phyloP scores from a whole-genome alignment of 2,888 invertebrate species.

The Tanypteryx hageni region DNA sequence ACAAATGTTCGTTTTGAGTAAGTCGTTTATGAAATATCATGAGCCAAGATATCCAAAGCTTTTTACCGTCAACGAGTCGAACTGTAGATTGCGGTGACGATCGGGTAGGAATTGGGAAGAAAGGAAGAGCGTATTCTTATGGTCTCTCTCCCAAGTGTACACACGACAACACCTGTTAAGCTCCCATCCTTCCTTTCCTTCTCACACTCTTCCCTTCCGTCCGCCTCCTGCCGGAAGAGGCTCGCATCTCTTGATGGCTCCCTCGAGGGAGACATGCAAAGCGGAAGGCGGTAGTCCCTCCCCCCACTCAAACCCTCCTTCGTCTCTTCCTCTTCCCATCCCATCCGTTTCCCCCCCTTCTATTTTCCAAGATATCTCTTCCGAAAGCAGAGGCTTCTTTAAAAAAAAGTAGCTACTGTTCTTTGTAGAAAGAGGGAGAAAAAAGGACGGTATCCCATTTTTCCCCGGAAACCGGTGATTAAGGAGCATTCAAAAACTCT shows the following conservation, averaged over 20 bases:
- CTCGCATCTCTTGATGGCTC: neutral
- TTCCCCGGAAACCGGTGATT: slow-evolving; percentile 49
- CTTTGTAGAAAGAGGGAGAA: neutral
- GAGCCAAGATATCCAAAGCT: no score
- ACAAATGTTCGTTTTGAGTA: no score
- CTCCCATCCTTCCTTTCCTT: neutral
- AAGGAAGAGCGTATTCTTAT: no score
- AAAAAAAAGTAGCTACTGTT: slow-evolving; percentile 39
- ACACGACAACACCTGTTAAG: neutral
- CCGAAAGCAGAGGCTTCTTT: neutral
- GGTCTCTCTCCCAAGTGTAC: neutral
- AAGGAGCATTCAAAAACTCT: slow-evolving; percentile 41
- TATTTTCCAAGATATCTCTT: neutral
- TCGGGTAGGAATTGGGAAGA: no score
- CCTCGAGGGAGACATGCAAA: slow-evolving; percentile 45
- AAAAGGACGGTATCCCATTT: neutral
- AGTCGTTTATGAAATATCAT: no score
- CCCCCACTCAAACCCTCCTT: neutral
- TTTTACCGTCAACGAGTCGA: no score
- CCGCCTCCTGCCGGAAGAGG: slow-evolving; percentile 17
- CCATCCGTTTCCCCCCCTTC: neutral
- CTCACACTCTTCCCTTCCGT: no score
- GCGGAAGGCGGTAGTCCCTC: no score
- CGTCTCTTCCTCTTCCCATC: neutral
- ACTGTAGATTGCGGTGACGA: no score